These are phyloP conservation scores for Trichechus manatus DNA, from an alignment of 2,113 vertebrate species.

Conservation along the genomic window DNA sequence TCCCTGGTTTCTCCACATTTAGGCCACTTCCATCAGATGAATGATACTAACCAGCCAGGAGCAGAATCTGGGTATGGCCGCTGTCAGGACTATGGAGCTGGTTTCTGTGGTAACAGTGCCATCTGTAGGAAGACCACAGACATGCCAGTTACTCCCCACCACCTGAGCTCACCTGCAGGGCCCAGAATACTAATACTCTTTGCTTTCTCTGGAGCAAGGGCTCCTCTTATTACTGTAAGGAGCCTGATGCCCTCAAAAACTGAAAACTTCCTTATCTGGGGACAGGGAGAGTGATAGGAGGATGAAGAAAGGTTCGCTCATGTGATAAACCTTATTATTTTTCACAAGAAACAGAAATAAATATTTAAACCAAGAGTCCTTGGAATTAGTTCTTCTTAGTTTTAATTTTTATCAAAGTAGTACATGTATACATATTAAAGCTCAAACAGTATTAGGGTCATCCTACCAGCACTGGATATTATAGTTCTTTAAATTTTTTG, in stretches of 20 bases:
- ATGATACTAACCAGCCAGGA: constrained; percentile 94
- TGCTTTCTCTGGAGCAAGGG: background rate
- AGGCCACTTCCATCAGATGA: background rate
- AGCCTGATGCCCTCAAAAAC: background rate
- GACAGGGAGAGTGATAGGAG: background rate
- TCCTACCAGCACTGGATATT: background rate
- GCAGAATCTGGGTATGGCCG: constrained; percentile 91
- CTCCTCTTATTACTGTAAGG: background rate
- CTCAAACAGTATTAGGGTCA: constrained; percentile 1
- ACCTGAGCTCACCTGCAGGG: background rate
- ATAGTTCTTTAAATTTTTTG: constrained; percentile 13
- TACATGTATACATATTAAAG: background rate
- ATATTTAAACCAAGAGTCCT: constrained; percentile 28
- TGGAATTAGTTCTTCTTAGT: constrained; percentile 28
- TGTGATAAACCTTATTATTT: background rate
- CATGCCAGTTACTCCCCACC: constrained; percentile 44
- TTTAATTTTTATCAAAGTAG: constrained; percentile 57
- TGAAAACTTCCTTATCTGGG: background rate
- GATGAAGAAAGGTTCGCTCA: background rate
- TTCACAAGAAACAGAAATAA: constrained; percentile 7
- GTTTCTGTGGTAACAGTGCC: constrained; percentile 93
- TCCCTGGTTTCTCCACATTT: background rate
- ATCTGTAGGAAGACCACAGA: constrained; percentile 90
- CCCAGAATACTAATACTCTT: background rate
- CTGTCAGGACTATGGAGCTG: constrained; percentile 92